Base-by-base conservation (phyloP, 2,113 vertebrate species). In the Platysternon megacephalum region DNA sequence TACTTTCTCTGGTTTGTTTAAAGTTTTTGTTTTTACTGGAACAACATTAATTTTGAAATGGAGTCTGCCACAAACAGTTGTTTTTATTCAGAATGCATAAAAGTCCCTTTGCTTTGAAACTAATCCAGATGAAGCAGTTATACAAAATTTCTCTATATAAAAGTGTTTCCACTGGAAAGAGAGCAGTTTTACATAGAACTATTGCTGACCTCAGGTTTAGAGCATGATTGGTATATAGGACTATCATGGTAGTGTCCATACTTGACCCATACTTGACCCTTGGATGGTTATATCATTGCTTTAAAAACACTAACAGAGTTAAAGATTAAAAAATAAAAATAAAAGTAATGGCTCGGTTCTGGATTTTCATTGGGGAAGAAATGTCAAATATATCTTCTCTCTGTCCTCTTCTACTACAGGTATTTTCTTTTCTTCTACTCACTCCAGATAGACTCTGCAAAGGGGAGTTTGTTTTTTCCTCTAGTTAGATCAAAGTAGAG, bases 1-100 rank as follows among this genome's bases (percentile, higher is more conserved):
- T 65, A 82, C 21, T 14, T 24, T 21, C 4, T n/a, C 22, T 2
- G 52, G 74, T 83, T 10, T 2, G 0, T 1, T 0, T 0, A 3
- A 26, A 16, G 24, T 4, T 55, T 68, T 82, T 22, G 80, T 2
- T 19, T 49, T 46, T 83, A 55, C 56, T 82, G 84, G 74, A 9
- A 84, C 14, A 9, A 84, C 11, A 22, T 7, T 82, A 35, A 86
- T 86, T 91, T 58, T 10, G 17, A 12, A 79, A 86, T 4, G 56
- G 76, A 55, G 92, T 94, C 85, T 46, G 52, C 29, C 55, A 10
- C 1, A 0, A 84, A 3, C 48, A 79, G 26, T 79, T 92, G 35
- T 35, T 92, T 86, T n/a, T 82, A 52, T 80, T 24, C 39, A 83
- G 85, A 65, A 56, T 6, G 49, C 1, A 32, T 26, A 48, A 2